phyloP scores from a whole-genome alignment of 2,797 vertebrate genomes.

The Carapus acus region DNA sequence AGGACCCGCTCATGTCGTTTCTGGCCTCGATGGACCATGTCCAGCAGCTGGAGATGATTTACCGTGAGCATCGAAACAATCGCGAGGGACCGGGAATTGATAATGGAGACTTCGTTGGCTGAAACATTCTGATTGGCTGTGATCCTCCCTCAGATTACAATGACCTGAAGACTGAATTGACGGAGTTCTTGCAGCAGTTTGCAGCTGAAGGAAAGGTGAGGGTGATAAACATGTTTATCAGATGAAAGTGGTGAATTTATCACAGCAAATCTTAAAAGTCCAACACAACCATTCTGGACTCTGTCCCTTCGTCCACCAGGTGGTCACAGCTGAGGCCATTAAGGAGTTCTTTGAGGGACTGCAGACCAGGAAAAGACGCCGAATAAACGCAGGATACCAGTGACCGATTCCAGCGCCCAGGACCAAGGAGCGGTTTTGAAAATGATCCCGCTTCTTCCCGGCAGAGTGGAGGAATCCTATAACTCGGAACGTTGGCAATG shows the following conservation, averaged over 20 bases:
- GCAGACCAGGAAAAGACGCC: slow-evolving; percentile 53
- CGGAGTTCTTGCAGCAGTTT: slow-evolving; percentile 81
- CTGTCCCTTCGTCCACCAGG: slow-evolving; percentile 38
- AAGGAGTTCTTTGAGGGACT: slow-evolving; percentile 63
- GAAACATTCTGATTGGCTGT: slow-evolving; percentile 18
- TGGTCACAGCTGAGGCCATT: slow-evolving; percentile 61
- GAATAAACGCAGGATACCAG: slow-evolving; percentile 43
- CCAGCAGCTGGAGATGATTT: slow-evolving; percentile 94
- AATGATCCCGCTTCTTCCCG: not conserved
- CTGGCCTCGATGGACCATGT: slow-evolving; percentile 81
- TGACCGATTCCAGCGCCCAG: slow-evolving; percentile 12
- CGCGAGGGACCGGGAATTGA: slow-evolving; percentile 5
- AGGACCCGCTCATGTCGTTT: slow-evolving; percentile 84
- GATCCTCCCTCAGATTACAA: slow-evolving; percentile 77
- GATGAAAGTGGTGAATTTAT: not conserved
- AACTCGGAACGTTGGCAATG: slow-evolving; percentile 20
- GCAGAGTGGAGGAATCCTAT: slow-evolving; percentile 35
- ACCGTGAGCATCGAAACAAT: slow-evolving; percentile 71
- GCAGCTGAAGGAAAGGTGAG: slow-evolving; percentile 88
- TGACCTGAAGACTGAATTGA: slow-evolving; percentile 83
- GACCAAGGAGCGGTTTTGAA: slow-evolving; percentile 9
- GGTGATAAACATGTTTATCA: slow-evolving; percentile 68
- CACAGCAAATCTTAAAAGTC: too few species aligned
- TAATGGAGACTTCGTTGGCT: slow-evolving; percentile 1
- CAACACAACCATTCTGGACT: too few species aligned